Conservation (phyloP, 2,797 vertebrate genomes). For the Propithecus deckenii region DNA sequence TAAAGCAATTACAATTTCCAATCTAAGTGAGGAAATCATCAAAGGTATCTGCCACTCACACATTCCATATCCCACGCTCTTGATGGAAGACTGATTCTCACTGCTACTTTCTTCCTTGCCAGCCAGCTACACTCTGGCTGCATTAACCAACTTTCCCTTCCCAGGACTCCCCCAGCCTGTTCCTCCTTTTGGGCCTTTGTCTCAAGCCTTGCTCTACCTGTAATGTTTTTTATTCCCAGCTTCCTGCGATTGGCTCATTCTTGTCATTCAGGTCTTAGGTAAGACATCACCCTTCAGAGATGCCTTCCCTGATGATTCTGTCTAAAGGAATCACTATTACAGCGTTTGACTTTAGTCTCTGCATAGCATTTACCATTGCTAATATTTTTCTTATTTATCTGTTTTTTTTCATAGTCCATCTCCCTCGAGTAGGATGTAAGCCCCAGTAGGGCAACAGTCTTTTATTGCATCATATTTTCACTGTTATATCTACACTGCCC, state of each 20-base stretch:
- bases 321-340: background rate
- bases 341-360: background rate
- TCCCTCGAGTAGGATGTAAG: conserved; percentile 12
- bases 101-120: background rate
- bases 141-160: background rate
- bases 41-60: background rate
- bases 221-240: background rate
- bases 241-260: background rate
- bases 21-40: conserved; percentile 33
- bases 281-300: background rate
- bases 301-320: background rate
- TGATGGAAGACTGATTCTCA: background rate
- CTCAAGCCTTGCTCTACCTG: background rate
- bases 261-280: background rate
- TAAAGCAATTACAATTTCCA: background rate
- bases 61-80: background rate
- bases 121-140: background rate
- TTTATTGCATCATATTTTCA: background rate
- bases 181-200: background rate
- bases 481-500: background rate
- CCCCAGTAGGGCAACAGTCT: background rate
- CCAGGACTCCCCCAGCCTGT: background rate
- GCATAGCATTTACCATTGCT: background rate
- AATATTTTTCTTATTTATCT: background rate
- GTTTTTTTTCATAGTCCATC: background rate